Evolutionary conservation across 2,888 invertebrate genomes (phyloP).

Genomic region (Patella caerulea): DNA sequence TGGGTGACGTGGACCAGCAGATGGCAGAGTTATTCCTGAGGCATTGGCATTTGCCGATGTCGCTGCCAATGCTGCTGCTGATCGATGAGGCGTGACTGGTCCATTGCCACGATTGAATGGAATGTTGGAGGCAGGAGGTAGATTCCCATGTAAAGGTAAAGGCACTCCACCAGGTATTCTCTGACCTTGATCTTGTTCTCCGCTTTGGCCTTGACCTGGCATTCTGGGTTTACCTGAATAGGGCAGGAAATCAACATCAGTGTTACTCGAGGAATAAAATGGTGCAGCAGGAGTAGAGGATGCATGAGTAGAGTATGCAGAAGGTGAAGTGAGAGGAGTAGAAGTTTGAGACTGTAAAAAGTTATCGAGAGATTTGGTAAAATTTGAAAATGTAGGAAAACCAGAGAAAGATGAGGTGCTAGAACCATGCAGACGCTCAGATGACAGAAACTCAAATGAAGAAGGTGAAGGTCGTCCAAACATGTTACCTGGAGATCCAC

Average conservation of each 20-base stretch:
- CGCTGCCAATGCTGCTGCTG: constrained; percentile 37
- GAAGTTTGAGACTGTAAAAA: not conserved
- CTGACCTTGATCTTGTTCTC: constrained; percentile 21
- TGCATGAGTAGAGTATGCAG: constrained; percentile 8
- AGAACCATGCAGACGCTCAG: not conserved
- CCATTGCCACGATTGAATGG: constrained; percentile 37
- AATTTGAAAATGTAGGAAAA: constrained; percentile 7
- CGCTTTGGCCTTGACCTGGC: constrained; percentile 18
- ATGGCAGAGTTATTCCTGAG: constrained; percentile 26
- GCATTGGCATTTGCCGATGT: constrained; percentile 16
- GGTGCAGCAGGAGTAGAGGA: constrained; percentile 16
- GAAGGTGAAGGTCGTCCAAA: constrained; percentile 13
- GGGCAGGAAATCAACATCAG: constrained; percentile 22
- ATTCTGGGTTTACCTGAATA: constrained; percentile 24
- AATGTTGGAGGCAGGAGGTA: constrained; percentile 42
- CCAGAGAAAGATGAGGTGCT: not conserved
- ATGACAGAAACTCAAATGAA: not conserved
- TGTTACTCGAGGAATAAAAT: constrained; percentile 12
- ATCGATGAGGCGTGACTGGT: constrained; percentile 27
- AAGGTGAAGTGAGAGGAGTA: not conserved
- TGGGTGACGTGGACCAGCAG: constrained; percentile 22
- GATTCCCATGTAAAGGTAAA: constrained; percentile 35
- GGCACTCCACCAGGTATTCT: constrained; percentile 41
- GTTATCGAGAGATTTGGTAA: constrained; percentile 7
- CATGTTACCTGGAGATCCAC: constrained; percentile 1